Percentiles rank a stretch among this genome's conserved stretches.
phyloP scores from a whole-genome alignment of 1,140 invertebrate genomes.

The Spodoptera frugiperda region DNA sequence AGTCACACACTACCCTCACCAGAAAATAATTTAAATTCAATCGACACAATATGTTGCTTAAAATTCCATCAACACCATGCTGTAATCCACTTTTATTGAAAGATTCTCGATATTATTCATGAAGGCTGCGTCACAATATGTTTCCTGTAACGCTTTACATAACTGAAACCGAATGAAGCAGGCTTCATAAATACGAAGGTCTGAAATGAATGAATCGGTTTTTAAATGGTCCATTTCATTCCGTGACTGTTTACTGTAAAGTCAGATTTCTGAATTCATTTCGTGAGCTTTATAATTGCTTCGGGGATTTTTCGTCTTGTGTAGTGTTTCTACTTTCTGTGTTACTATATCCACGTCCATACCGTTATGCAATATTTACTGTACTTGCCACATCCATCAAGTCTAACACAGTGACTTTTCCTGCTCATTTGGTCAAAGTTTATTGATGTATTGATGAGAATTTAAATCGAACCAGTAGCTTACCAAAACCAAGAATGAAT shows the following conservation, averaged over 20 bases:
- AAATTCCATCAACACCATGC: neutral
- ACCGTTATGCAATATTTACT: neutral
- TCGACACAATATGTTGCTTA: no score
- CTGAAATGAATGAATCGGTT: slow-evolving; percentile 13
- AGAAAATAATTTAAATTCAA: neutral
- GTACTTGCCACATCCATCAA: no score
- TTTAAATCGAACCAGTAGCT: no score
- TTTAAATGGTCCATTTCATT: slow-evolving; percentile 17
- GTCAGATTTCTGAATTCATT: neutral
- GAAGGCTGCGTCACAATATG: neutral
- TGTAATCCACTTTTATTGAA: neutral
- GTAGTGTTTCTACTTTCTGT: neutral
- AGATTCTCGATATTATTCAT: neutral
- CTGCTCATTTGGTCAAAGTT: no score
- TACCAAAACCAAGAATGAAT: no score
- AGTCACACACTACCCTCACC: neutral
- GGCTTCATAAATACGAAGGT: slow-evolving; percentile 8
- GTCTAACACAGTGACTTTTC: no score
- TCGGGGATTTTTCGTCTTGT: neutral
- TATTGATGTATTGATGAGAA: no score
- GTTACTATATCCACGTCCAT: neutral
- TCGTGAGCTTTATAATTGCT: neutral
- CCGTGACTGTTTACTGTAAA: neutral
- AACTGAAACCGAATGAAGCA: slow-evolving; percentile 15
- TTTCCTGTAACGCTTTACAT: neutral